Base-by-base conservation (phyloP, 2,888 invertebrate genomes). In the Cremastinae sp. region DNA sequence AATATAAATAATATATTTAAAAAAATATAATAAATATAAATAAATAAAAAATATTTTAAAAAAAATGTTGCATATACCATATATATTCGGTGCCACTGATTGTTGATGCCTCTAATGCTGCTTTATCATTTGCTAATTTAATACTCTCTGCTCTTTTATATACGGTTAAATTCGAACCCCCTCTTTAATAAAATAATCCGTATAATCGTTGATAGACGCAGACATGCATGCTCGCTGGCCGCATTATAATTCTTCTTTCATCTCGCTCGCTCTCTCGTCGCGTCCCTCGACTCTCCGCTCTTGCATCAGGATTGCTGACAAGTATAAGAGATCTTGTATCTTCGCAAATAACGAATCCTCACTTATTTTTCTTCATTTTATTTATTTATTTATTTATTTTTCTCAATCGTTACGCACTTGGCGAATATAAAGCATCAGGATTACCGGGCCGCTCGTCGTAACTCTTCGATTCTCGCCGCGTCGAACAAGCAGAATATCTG, bases 401-500 rank as follows among this genome's bases (percentile, higher is more conserved):
- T 58, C 61, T 47, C 74, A 77, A 80, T 80, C 79, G 79, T 79
- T 82, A 74, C 66, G 76, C 73, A 75, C 80, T 79, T 78, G 76
- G 79, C 79, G 78, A 84, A 80, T 84, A 85, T 85, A 85, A 85
- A n/a, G n/a, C n/a, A 85, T 84, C 84, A 85, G 85, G 85, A 85
- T 85, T 85, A 85, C 81, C 78, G 79, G 74, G 84, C 84, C 84
- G 83, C 83, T 79, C 82, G 80, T 75, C 82, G 83, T 85, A 84
- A 85, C 81, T 85, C 84, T 85, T 81, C n/a, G 79, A 66, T 71
- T 74, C 74, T 71, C 49, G 68, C 73, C n/a, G n/a, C n/a, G n/a
- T n/a, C n/a, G n/a, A n/a, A n/a, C 66, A 66, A 77, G 54, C 74
- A 56, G 69, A 66, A 36, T 10, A 20, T 43, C 20, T 58, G 8